Percentiles rank a stretch among this genome's conserved stretches.
Conservation (phyloP, 1,140 invertebrate species). For the Muscidifurax raptorellus region DNA sequence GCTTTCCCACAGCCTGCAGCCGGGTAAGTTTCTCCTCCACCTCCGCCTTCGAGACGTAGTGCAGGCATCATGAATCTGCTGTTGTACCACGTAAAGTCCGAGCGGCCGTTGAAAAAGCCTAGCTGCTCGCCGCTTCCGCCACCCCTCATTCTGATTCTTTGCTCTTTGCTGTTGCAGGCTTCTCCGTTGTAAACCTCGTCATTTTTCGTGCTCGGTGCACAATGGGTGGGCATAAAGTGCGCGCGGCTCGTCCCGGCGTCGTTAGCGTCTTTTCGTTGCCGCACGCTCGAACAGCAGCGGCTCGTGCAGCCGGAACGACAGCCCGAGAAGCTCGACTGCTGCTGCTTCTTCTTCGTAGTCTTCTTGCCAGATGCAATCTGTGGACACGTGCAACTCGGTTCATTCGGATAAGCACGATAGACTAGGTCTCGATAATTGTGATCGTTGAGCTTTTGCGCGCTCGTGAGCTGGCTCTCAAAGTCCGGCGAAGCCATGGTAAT, state of each 20-base stretch:
- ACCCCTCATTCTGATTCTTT: conserved; percentile 51
- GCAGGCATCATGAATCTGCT: conserved; percentile 22
- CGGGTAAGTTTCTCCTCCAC: background rate
- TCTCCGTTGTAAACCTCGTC: background rate
- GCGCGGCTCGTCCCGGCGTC: background rate
- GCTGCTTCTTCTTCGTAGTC: background rate
- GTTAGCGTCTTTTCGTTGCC: conserved; percentile 20
- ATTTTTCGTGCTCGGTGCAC: conserved; percentile 14
- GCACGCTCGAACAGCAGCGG: conserved; percentile 56
- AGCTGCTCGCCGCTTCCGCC: conserved; percentile 43
- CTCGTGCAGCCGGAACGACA: conserved; percentile 59
- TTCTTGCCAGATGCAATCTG: conserved; percentile 44
- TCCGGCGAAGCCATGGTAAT: conserved; percentile 58
- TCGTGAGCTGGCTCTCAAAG: conserved; percentile 61
- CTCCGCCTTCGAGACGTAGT: conserved; percentile 53
- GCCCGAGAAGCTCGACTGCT: background rate
- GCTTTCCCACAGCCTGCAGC: conserved; percentile 23
- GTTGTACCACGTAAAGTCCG: conserved; percentile 45
- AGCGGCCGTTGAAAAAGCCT: conserved; percentile 17
- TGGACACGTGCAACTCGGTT: conserved; percentile 61
- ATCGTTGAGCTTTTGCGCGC: conserved; percentile 66
- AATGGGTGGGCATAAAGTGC: conserved; percentile 15
- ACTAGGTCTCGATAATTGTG: conserved; percentile 59
- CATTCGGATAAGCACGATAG: conserved; percentile 65
- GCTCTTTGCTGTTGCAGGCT: background rate